Evolutionary conservation across 2,113 vertebrate species (phyloP).

Genomic region (Rhea pennata): DNA sequence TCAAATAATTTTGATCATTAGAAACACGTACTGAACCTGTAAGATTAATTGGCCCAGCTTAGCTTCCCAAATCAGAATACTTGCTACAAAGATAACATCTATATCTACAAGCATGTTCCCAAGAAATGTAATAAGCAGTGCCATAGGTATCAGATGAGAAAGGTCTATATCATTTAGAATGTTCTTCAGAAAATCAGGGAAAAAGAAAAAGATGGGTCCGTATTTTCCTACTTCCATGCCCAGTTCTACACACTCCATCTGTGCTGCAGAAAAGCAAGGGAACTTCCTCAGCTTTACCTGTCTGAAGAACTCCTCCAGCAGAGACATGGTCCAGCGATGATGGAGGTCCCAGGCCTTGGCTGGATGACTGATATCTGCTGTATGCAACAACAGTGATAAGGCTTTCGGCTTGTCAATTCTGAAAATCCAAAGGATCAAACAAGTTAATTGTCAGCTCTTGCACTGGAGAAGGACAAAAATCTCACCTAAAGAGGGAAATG

Average conservation of each 20-base stretch:
- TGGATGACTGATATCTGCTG: conserved; percentile 97
- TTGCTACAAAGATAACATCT: neutral
- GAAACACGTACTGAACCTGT: neutral
- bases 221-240: neutral
- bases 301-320: conserved; percentile 98
- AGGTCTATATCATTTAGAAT: neutral
- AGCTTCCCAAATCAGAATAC: neutral
- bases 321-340: conserved; percentile 94
- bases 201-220: neutral
- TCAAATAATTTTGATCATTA: neutral
- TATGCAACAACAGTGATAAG: conserved; percentile 94
- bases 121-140: neutral
- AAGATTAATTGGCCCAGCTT: neutral
- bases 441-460: neutral
- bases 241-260: neutral
- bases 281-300: conserved; percentile 77
- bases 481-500: neutral
- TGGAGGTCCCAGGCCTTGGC: conserved; percentile 96
- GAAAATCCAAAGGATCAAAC: conserved; percentile 56
- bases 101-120: neutral
- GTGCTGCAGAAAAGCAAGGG: neutral
- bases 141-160: neutral
- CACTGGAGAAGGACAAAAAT: neutral
- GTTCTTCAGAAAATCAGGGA: neutral
- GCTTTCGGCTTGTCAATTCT: conserved; percentile 98